Conservation (phyloP, 2,888 invertebrate genomes). For the Syrphus vitripennis region DNA sequence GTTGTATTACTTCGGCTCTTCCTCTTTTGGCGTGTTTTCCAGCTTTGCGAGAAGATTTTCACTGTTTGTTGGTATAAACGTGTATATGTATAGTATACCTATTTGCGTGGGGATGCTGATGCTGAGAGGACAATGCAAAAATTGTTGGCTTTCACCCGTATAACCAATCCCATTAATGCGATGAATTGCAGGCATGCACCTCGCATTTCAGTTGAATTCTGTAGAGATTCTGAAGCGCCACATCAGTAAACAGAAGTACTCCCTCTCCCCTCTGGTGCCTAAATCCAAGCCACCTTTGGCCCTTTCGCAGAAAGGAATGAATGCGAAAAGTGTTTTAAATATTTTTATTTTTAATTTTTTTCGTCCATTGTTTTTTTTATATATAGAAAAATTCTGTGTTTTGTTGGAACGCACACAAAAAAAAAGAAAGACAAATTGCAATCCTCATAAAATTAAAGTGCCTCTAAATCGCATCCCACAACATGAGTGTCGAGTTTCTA, state of each 20-base stretch:
- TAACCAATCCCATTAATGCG: slow-evolving; percentile 68
- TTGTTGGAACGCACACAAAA: slow-evolving; percentile 44
- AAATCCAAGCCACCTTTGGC: not conserved
- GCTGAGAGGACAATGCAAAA: slow-evolving; percentile 3
- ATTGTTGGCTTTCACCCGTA: slow-evolving; percentile 63
- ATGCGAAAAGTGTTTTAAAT: slow-evolving; percentile 42
- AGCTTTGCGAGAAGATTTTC: not conserved
- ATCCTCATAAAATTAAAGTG: slow-evolving; percentile 67
- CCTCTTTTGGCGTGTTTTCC: not conserved
- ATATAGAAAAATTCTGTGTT: slow-evolving; percentile 24
- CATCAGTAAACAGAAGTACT: slow-evolving; percentile 1
- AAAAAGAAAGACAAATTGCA: slow-evolving; percentile 66
- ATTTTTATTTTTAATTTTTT: not conserved
- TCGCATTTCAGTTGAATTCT: slow-evolving; percentile 57
- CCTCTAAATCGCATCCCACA: slow-evolving; percentile 57
- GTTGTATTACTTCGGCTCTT: slow-evolving; percentile 44
- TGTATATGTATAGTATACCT: not conserved
- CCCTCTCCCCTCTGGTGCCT: not conserved
- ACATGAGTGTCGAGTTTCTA: slow-evolving; percentile 4
- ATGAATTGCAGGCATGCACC: slow-evolving; percentile 67
- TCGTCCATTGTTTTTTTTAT: not conserved
- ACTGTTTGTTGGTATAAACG: not conserved
- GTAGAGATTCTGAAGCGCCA: slow-evolving; percentile 28
- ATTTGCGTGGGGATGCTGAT: not conserved
- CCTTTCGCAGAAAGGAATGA: not conserved